A percentile compares a stretch with the other conserved stretches of the same genome.
These are phyloP conservation scores for Chrysolina americana DNA, from an alignment of 2,888 invertebrate species.

Conservation along the genomic window DNA sequence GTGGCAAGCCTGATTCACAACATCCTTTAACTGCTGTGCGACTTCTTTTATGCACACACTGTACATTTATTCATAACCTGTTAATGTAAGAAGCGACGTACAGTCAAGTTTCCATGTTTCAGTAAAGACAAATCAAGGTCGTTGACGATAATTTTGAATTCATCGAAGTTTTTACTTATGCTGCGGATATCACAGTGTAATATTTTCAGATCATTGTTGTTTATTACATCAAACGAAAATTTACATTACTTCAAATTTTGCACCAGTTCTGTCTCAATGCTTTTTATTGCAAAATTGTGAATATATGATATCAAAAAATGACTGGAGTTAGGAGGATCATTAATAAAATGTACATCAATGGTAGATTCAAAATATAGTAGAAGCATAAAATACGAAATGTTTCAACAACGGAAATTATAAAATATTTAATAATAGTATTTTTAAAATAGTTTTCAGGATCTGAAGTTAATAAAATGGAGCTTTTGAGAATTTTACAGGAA, in stretches of 20 bases:
- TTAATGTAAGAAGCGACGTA: slow-evolving; percentile 8
- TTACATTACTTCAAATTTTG: slow-evolving; percentile 1
- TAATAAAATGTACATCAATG: not conserved
- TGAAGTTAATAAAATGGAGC: too few species aligned
- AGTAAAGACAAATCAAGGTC: not conserved
- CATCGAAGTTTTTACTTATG: not conserved
- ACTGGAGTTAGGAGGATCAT: not conserved
- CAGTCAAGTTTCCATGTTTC: slow-evolving; percentile 13
- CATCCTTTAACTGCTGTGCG: too few species aligned
- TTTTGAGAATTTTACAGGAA: too few species aligned
- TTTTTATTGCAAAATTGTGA: not conserved
- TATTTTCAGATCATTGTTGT: not conserved
- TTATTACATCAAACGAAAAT: not conserved
- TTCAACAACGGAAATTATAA: too few species aligned
- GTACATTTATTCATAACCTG: not conserved
- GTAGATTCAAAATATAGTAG: not conserved
- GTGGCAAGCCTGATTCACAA: too few species aligned
- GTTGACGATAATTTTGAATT: not conserved
- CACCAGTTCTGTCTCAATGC: slow-evolving; percentile 10
- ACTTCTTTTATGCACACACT: too few species aligned
- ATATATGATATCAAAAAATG: not conserved
- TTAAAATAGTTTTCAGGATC: too few species aligned
- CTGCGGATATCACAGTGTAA: slow-evolving; percentile 5
- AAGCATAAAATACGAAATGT: too few species aligned
- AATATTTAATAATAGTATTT: too few species aligned